phyloP scores from a whole-genome alignment of 2,888 invertebrate species.

The Pollenia angustigena region DNA sequence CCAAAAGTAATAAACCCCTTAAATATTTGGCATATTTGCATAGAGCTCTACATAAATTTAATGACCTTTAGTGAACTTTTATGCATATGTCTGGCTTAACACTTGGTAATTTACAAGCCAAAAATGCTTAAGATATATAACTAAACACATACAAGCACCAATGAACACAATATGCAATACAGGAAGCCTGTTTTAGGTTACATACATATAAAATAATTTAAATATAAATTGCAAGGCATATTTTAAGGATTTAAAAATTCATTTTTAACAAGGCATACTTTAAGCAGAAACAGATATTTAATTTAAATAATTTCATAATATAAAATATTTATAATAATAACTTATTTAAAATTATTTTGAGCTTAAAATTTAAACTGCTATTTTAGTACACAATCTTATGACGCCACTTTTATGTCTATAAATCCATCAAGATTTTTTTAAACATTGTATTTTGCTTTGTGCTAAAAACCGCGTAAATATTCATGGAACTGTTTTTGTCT shows the following conservation, averaged over 20 bases:
- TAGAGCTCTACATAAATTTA: constrained; percentile 70
- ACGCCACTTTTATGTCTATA: constrained; percentile 50
- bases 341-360: neutral
- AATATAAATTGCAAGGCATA: constrained; percentile 42
- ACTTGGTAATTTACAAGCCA: constrained; percentile 71
- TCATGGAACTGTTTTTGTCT: constrained; percentile 2
- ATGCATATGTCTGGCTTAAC: constrained; percentile 73
- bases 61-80: constrained; percentile 73
- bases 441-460: neutral
- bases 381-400: no score
- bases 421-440: constrained; percentile 39
- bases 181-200: neutral
- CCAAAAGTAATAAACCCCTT: constrained; percentile 71
- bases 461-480: neutral
- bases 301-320: no score
- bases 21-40: constrained; percentile 74
- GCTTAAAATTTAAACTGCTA: neutral
- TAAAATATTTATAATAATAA: no score
- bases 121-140: constrained; percentile 56
- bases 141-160: constrained; percentile 2
- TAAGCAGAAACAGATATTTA: neutral
- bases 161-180: neutral
- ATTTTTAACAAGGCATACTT: constrained; percentile 32
- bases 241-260: constrained; percentile 37
- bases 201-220: constrained; percentile 16